Base-by-base conservation (phyloP, 2,113 vertebrate genomes). In the Hippocampus abdominalis region DNA sequence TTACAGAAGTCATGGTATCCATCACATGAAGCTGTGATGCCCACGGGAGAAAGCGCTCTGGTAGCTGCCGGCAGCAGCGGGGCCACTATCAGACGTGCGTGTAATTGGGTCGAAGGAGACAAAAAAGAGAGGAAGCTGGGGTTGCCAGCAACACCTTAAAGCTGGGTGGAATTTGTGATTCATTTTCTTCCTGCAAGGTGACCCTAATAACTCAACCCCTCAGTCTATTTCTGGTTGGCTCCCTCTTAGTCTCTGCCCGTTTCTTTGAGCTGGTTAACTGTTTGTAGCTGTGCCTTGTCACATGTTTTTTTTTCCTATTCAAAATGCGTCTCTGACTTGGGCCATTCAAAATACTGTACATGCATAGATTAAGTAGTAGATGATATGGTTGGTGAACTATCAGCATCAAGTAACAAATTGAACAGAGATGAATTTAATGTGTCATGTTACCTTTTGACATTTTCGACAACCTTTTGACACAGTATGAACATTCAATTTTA, bases 401-500 rank as follows among this genome's bases (percentile, higher is more conserved):
- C 18, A 18, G 18, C 2, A 15, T 21, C 51, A 54, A 54, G 21
- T 23, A 23, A n/a, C 21, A 54, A 54, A 54, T 54, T 2, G n/a
- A 54, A 54, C 51, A n/a, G 7, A 60, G 2, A n/a, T 7, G 10
- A 6, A 1, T 57, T 32, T 18, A n/a, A n/a, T 46, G 25, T 23
- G n/a, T 39, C 27, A 20, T 64, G 4, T 27, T 13, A 59, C 32
- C 23, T 36, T 56, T 61, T 74, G 7, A 63, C 13, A 54, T 18
- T 36, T 62, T 62, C 64, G 8, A 59, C 6, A 16, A 9, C 8
- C 15, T 1, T 80, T 73, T 87, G 95, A 97, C 96, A 98, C 96
- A 95, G 96, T 99, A 98, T 99, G 97, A 98, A 98, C 94, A 94
- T 95, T 94, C 93, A 83, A 87, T 89, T 93, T 91, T 93, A 94